Percentiles rank a stretch among this genome's conserved stretches.
These are phyloP conservation scores for Portunus trituberculatus DNA, from an alignment of 1,140 invertebrate species.

Conservation along the genomic window DNA sequence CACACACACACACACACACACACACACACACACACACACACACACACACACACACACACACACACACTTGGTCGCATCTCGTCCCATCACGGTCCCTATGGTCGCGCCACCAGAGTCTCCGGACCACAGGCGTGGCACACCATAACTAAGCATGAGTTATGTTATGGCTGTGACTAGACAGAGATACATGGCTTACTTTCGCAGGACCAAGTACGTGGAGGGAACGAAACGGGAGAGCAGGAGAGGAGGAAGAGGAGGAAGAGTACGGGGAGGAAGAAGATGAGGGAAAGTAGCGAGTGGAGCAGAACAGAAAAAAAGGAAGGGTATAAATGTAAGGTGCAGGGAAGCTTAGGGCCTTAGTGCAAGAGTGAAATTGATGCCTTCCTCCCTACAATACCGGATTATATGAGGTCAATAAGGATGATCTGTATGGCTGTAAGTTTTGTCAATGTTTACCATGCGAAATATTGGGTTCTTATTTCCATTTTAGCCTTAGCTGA, in stretches of 20 bases:
- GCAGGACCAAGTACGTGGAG: neutral
- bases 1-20: constrained; percentile 1
- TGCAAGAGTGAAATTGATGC: no score
- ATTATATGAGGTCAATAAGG: no score
- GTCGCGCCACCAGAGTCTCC: neutral
- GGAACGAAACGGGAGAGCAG: neutral
- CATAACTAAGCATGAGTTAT: constrained; percentile 14
- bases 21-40: no score
- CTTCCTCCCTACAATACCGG: no score
- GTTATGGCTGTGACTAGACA: neutral
- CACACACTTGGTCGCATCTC: neutral
- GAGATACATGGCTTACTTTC: constrained; percentile 21
- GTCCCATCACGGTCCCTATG: neutral
- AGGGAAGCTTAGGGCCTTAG: no score
- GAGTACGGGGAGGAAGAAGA: neutral
- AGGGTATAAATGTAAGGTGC: neutral
- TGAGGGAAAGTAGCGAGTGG: neutral
- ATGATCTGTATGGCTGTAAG: no score
- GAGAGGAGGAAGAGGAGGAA: neutral
- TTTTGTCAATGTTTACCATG: no score
- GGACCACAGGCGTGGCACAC: neutral
- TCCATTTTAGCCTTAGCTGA: no score
- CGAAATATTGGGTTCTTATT: no score
- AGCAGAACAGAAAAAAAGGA: neutral
- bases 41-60: no score